Base-by-base conservation (phyloP, 1,140 invertebrate genomes). In the Hycleus cichorii region DNA sequence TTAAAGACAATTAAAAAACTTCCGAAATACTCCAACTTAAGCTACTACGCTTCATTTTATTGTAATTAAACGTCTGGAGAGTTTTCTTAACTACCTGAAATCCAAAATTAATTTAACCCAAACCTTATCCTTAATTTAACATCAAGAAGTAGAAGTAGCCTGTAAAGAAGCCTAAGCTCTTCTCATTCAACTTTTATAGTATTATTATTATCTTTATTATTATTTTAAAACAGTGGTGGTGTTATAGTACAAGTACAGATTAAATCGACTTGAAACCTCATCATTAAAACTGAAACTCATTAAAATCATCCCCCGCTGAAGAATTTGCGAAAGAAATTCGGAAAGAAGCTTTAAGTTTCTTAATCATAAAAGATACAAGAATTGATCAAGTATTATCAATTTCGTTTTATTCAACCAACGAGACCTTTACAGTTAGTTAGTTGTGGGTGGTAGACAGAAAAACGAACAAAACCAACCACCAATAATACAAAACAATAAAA, bases 51-150 rank as follows among this genome's bases (percentile, higher is more conserved):
- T 58, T 62, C 57, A 63, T 60, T 60, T 60, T 57, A 63, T 57
- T 63, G 49, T 57, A 63, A 63, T 63, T 63, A 63, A 63, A 63
- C 59, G 48, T 63, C 58, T 49, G 58, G 44, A 56, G 52, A 60
- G 48, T 60, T 63, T 60, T 47, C 58, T 56, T 63, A 63, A 63
- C 61, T 63, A 63, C 61, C 61, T 63, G 61, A 50, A 63, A 63
- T 63, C 49, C 53, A 57, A 63, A 63, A 60, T 63, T 63, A 59
- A 63, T 63, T 63, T 60, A 63, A 56, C 60, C 42, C 54, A 7
- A 47, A 57, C 58, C 56, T 62, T 62, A 58, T 48, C 56, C 45
- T 58, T 59, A 63, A 63, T 63, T 63, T 63, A 63, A 56, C 49
- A 7, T 2, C 7, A 32, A 32, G 32, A 32, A 32, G 32, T 32